A percentile compares a stretch with the other conserved stretches of the same genome.
Conservation (phyloP, 2,797 vertebrate species). For the Melanotaenia maccullochi region DNA sequence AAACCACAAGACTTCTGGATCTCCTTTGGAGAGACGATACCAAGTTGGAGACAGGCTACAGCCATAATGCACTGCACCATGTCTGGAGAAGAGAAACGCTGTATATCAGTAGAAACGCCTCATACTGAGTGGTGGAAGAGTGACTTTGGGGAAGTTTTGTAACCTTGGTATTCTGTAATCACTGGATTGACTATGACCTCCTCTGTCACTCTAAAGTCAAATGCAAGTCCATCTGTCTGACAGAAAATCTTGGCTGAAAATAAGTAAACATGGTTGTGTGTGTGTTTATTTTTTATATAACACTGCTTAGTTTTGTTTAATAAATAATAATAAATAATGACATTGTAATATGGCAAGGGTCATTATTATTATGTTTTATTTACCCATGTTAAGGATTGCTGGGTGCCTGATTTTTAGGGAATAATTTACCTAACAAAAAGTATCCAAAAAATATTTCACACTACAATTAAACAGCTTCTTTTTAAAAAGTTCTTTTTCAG, state of each 20-base stretch:
- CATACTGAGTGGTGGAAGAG: background rate
- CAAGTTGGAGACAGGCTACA: too few species aligned
- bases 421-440: background rate
- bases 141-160: background rate
- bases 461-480: background rate
- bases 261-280: background rate
- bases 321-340: background rate
- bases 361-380: background rate
- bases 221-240: too few species aligned
- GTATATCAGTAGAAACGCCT: background rate
- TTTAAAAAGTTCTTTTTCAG: background rate
- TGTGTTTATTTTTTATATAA: background rate
- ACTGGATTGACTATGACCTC: background rate
- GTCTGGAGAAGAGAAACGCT: background rate
- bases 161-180: background rate
- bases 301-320: background rate
- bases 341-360: background rate
- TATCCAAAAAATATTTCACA: background rate
- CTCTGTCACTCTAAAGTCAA: too few species aligned
- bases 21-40: too few species aligned
- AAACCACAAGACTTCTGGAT: too few species aligned
- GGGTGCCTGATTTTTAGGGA: background rate
- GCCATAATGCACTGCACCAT: background rate
- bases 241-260: too few species aligned
- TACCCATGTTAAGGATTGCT: background rate